A percentile compares a stretch with the other conserved stretches of the same genome.
phyloP scores from a whole-genome alignment of 2,797 vertebrate genomes.

The Petrocephalus schoutedeni region DNA sequence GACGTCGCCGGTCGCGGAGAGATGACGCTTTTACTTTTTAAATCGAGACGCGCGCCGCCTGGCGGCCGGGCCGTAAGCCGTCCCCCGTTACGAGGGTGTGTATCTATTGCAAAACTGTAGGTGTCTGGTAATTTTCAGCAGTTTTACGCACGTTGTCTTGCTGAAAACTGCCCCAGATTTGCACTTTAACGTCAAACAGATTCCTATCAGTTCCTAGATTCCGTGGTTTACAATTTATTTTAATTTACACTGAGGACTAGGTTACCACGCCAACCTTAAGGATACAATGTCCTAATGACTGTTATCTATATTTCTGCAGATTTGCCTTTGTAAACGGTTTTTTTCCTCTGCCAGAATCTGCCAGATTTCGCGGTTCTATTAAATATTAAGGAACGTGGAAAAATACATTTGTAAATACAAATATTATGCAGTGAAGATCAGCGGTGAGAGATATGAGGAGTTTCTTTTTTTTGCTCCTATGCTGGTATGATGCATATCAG shows the following conservation, averaged over 20 bases:
- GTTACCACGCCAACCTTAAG: slow-evolving; percentile 77
- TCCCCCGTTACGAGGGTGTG: slow-evolving; percentile 33
- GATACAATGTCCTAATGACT: slow-evolving; percentile 70
- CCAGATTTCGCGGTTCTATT: slow-evolving; percentile 45
- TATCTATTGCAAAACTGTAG: slow-evolving; percentile 62
- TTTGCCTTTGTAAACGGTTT: slow-evolving; percentile 61
- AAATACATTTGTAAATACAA: slow-evolving; percentile 55
- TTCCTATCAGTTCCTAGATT: slow-evolving; percentile 63
- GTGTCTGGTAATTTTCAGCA: slow-evolving; percentile 50
- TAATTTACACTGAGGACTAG: slow-evolving; percentile 63
- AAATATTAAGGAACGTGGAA: slow-evolving; percentile 46
- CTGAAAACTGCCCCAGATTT: slow-evolving; percentile 75
- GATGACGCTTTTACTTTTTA: slow-evolving; percentile 35
- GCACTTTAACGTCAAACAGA: slow-evolving; percentile 73
- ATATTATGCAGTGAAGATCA: slow-evolving; percentile 31
- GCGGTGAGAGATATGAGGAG: background rate
- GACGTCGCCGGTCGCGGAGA: slow-evolving; percentile 33
- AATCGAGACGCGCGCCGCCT: slow-evolving; percentile 36
- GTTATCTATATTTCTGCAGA: slow-evolving; percentile 66
- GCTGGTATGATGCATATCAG: slow-evolving; percentile 15
- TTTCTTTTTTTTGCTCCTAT: background rate
- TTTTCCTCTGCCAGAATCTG: slow-evolving; percentile 33
- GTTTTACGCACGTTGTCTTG: slow-evolving; percentile 50
- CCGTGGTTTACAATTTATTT: slow-evolving; percentile 73
- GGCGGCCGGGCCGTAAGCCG: slow-evolving; percentile 39